Evolutionary conservation across 2,888 invertebrate species (phyloP), one percentile per base, ranked within the genome.

Genomic region (Cryptophagus acutangulus): DNA sequence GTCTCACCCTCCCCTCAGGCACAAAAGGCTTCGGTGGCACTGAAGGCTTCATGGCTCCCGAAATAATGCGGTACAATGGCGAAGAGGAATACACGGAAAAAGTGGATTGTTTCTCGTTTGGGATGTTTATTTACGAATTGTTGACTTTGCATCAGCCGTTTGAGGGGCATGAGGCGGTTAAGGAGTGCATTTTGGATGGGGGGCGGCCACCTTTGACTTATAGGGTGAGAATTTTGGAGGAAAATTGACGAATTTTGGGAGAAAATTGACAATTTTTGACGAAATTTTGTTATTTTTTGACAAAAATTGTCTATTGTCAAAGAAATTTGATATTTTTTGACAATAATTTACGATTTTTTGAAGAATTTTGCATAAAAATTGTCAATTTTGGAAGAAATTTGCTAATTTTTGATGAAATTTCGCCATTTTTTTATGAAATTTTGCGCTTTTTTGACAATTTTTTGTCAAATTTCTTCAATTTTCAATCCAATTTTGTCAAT

Each of bases 81-180:
- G 97, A 97, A 66, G 95, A 96, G 66, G 95, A 96, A 57, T 99
- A 99, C 57, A 97, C 95, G 0, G 95, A 96, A 62, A 97, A 97
- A 77, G 95, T 96, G 41, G 97, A 99, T 66, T 94, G 95, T 54
- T 99, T 97, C 71, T 97, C 97, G 0, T 97, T 94, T 72, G 97
- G 96, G 12, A 97, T 99, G 96, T 87, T 97, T 63, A 75, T 97
- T 54, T 99, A 96, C 69, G 97, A 99, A 71, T 77, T 97, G 50
- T 71, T 97, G 36, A 92, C 94, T 0, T 74, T 96, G 33, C 83
- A 92, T 31, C 89, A 91, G 63, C 97, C 97, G 0, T 96, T 96
- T 62, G 95, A 95, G 59, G 93, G 92, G 0, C 90, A 94, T 61
- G 95, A 95, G 67, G 93, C 95, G 1, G 91, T 96, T 2, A 96